Conservation (phyloP, 2,113 vertebrate genomes). For the Crocuta crocuta region DNA sequence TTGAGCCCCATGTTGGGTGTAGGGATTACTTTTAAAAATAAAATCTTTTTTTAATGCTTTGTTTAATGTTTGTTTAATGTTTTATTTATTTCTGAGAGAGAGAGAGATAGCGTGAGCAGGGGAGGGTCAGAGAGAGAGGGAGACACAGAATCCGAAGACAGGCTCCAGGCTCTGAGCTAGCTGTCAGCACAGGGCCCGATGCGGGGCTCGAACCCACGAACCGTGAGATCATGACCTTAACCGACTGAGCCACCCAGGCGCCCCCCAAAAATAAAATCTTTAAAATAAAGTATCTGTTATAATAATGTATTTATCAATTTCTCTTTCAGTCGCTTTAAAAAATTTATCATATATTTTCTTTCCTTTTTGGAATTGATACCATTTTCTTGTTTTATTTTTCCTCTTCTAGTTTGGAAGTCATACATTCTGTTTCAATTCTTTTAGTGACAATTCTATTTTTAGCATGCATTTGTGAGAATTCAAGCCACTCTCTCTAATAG, state of each 20-base stretch:
- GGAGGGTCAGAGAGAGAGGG: no score
- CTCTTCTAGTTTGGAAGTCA: not conserved
- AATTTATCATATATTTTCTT: not conserved
- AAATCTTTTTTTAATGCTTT: no score
- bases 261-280: no score
- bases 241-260: no score
- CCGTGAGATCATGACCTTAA: no score
- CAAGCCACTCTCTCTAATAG: not conserved
- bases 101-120: no score
- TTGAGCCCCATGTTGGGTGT: not conserved
- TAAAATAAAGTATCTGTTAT: not conserved
- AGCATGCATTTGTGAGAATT: not conserved
- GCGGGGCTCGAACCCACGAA: no score
- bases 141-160: no score
- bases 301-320: not conserved
- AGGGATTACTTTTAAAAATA: not conserved
- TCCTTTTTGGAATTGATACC: not conserved
- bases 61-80: no score
- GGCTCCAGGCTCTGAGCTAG: no score
- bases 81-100: no score
- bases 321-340: not conserved
- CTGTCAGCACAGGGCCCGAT: no score
- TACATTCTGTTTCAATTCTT: not conserved
- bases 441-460: constrained; percentile 1
- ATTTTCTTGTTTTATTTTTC: not conserved